Evolutionary conservation across 2,113 vertebrate species (phyloP).

Genomic region (Takifugu flavidus): DNA sequence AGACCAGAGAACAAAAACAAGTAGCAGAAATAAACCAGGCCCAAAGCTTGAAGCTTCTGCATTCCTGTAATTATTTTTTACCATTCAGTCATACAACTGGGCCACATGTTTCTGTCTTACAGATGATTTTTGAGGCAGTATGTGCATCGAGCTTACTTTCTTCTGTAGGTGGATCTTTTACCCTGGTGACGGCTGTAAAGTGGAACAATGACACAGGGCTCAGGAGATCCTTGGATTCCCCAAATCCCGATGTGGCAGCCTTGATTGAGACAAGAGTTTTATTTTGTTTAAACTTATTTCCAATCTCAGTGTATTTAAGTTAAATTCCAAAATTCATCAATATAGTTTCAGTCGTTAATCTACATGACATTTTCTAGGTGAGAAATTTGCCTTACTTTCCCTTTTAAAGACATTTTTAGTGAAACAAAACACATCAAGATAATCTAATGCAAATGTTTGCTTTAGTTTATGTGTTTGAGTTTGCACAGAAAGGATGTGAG

Average conservation of each 20-base stretch:
- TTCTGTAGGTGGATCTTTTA: slow-evolving; percentile 72
- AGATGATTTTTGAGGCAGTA: neutral
- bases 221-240: slow-evolving; percentile 79
- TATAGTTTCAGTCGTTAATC: no score
- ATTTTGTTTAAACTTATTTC: neutral
- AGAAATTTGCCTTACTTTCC: no score
- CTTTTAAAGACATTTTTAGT: no score
- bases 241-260: slow-evolving; percentile 73
- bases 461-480: no score
- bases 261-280: slow-evolving; percentile 41
- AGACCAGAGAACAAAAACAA: slow-evolving; percentile 96
- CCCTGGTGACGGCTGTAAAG: slow-evolving; percentile 82
- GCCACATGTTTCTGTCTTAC: neutral
- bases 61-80: slow-evolving; percentile 71
- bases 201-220: slow-evolving; percentile 85
- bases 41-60: slow-evolving; percentile 80
- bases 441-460: no score
- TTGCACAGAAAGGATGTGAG: no score
- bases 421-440: no score
- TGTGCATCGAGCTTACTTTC: slow-evolving; percentile 64
- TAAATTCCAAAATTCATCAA: no score
- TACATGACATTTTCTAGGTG: no score
- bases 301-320: no score
- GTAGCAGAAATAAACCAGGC: slow-evolving; percentile 89
- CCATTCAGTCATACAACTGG: neutral